phyloP scores from a whole-genome alignment of 2,888 invertebrate species.

The Polydrusus pterygomalis region DNA sequence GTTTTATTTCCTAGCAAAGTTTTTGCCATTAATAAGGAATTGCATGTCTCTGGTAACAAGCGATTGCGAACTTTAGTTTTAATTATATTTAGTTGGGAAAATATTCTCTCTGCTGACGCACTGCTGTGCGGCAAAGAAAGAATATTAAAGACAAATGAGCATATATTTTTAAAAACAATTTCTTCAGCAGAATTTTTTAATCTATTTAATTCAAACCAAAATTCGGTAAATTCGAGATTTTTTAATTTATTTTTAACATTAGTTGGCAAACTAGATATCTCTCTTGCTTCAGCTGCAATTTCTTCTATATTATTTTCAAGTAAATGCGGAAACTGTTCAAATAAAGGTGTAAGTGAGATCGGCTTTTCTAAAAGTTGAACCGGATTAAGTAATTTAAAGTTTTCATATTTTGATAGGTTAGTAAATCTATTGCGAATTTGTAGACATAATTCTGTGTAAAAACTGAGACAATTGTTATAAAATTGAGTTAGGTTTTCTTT shows the following conservation, averaged over 20 bases:
- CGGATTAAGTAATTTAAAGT: constrained; percentile 4
- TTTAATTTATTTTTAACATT: constrained; percentile 1
- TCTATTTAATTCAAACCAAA: constrained; percentile 25
- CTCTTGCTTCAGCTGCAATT: neutral
- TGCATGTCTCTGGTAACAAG: neutral
- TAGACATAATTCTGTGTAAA: constrained; percentile 17
- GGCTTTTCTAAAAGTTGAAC: constrained; percentile 1
- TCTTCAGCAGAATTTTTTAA: constrained; percentile 21
- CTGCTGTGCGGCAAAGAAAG: constrained; percentile 6
- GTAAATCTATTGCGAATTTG: neutral
- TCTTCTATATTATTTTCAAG: neutral
- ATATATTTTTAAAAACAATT: constrained; percentile 6
- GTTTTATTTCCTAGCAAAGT: no score
- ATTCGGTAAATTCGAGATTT: no score
- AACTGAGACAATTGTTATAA: constrained; percentile 17
- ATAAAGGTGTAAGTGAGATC: neutral
- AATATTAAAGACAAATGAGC: constrained; percentile 6
- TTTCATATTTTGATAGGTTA: neutral
- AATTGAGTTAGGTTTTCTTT: constrained; percentile 21
- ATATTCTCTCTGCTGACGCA: neutral
- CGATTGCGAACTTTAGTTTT: neutral
- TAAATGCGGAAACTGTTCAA: constrained; percentile 1
- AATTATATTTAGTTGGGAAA: neutral
- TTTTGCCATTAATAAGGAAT: neutral
- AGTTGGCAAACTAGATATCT: constrained; percentile 2